Percentiles rank a stretch among this genome's conserved stretches.
Evolutionary conservation across 2,113 vertebrate species (phyloP).

Genomic region (Paralichthys olivaceus): DNA sequence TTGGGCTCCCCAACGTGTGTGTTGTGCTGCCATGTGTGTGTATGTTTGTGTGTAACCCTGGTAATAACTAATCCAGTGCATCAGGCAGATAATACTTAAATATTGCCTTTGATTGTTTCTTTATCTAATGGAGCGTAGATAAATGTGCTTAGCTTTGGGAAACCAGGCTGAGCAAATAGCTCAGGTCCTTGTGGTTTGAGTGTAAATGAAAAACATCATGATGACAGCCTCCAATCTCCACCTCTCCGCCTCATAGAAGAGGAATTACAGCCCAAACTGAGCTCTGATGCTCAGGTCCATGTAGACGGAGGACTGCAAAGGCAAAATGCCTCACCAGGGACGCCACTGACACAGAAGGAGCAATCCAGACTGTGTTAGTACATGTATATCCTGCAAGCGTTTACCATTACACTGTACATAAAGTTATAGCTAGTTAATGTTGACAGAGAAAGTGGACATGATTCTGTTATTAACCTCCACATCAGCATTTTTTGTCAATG

Average conservation of each 20-base stretch:
- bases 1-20: constrained; percentile 12
- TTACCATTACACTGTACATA: background rate
- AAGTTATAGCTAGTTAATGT: background rate
- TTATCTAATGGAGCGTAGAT: background rate
- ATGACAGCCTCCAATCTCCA: constrained; percentile 66
- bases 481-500: no score
- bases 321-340: constrained; percentile 27
- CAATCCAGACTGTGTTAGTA: background rate
- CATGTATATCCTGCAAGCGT: background rate
- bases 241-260: constrained; percentile 46
- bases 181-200: constrained; percentile 9
- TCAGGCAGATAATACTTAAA: constrained; percentile 20
- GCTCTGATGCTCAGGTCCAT: constrained; percentile 21
- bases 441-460: no score
- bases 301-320: background rate
- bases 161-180: background rate
- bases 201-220: constrained; percentile 45
- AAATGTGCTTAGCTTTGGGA: constrained; percentile 7
- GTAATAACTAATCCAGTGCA: constrained; percentile 5
- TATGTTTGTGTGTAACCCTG: constrained; percentile 10
- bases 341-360: background rate
- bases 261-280: constrained; percentile 51
- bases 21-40: constrained; percentile 9
- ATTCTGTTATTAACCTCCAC: no score
- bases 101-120: constrained; percentile 1